A percentile compares a stretch with the other conserved stretches of the same genome.
Conservation (phyloP, 2,113 vertebrate genomes). For the Motacilla tschutschensis region DNA sequence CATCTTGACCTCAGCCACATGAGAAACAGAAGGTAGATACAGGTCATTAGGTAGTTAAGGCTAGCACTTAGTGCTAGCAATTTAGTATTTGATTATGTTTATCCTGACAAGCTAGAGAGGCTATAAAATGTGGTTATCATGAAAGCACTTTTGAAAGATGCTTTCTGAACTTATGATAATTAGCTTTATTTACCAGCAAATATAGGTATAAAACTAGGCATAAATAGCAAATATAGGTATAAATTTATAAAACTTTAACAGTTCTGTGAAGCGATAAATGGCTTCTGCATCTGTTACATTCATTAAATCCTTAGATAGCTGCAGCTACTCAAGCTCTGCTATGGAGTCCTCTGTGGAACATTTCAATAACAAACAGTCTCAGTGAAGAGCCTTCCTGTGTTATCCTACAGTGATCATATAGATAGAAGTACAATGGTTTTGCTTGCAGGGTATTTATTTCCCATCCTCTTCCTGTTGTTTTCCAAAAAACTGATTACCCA, state of each 20-base stretch:
- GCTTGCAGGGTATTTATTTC: neutral
- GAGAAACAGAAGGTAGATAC: neutral
- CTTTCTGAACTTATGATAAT: neutral
- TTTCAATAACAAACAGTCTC: neutral
- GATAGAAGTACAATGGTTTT: neutral
- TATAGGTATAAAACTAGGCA: neutral
- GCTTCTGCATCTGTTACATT: neutral
- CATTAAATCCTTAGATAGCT: neutral
- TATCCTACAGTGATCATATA: neutral
- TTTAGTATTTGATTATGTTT: neutral
- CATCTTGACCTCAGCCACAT: neutral
- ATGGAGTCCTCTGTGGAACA: neutral
- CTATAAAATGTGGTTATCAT: neutral
- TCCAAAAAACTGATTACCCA: neutral
- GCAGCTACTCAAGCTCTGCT: neutral
- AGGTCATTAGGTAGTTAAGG: neutral
- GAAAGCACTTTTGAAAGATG: neutral
- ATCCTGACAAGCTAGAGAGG: neutral
- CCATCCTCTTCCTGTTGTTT: neutral
- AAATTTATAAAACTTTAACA: neutral
- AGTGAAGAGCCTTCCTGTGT: neutral
- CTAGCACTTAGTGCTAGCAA: neutral
- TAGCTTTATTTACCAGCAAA: neutral
- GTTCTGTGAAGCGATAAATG: neutral
- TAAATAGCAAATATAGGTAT: neutral